Conservation (phyloP, 1,140 invertebrate genomes). For the Lysiphlebus fabarum region DNA sequence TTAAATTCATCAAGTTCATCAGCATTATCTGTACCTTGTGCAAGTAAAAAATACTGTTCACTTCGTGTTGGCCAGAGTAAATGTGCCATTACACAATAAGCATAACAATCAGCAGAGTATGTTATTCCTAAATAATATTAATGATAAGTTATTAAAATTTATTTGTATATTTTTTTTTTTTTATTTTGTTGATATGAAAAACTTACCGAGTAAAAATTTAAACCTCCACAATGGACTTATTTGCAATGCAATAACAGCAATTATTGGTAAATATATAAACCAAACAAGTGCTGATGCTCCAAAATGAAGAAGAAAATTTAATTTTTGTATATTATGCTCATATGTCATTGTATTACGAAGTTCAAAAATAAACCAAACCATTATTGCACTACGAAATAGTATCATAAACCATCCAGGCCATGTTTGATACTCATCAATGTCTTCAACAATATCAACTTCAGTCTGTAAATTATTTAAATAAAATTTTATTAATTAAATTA, state of each 20-base stretch:
- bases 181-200: conserved; percentile 10
- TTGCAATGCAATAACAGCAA: conserved; percentile 89
- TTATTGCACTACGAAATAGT: conserved; percentile 80
- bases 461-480: conserved; percentile 60
- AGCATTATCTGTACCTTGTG: conserved; percentile 67
- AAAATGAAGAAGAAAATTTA: conserved; percentile 93
- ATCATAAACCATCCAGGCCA: conserved; percentile 94
- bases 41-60: conserved; percentile 84
- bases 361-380: conserved; percentile 93
- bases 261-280: conserved; percentile 95
- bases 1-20: conserved; percentile 89
- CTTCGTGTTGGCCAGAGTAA: conserved; percentile 88
- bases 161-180: background rate
- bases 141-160: conserved; percentile 10
- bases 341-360: conserved; percentile 89
- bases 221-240: conserved; percentile 93
- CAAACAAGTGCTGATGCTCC: conserved; percentile 95
- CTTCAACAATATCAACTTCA: conserved; percentile 92
- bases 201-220: conserved; percentile 87
- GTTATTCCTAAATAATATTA: conserved; percentile 71
- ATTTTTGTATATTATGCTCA: conserved; percentile 85
- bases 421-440: conserved; percentile 95
- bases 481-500: background rate
- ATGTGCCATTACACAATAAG: conserved; percentile 91
- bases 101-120: conserved; percentile 90